phyloP scores from a whole-genome alignment of 2,797 vertebrate species.

The Neopelma chrysocephalum region DNA sequence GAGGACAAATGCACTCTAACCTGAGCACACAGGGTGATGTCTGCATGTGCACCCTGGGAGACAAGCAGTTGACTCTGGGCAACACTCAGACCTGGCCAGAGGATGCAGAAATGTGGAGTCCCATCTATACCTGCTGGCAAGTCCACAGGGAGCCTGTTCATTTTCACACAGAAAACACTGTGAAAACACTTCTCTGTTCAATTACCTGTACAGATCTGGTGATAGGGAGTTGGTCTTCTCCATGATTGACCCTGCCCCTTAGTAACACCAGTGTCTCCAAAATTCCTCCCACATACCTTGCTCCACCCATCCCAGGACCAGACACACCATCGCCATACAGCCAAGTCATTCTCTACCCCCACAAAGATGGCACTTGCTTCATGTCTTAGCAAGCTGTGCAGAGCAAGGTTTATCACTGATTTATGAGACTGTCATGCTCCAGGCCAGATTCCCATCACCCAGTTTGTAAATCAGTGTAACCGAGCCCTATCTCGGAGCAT shows the following conservation, averaged over 20 bases:
- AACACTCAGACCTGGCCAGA: accelerated
- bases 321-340: accelerated
- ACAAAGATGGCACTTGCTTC: neutral
- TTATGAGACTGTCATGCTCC: neutral
- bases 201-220: neutral
- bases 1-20: neutral
- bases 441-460: neutral
- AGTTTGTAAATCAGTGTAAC: neutral
- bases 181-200: neutral
- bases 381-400: neutral
- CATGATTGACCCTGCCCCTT: accelerated
- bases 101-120: neutral
- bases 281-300: neutral
- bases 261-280: neutral
- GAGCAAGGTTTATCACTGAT: neutral
- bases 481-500: neutral
- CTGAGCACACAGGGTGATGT: neutral
- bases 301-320: neutral
- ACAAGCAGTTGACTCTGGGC: neutral
- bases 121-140: neutral
- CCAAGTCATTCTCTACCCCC: neutral
- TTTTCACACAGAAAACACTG: neutral
- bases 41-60: neutral
- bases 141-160: accelerated
- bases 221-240: neutral